These are phyloP conservation scores for Heliconius melpomene DNA, from an alignment of 1,140 invertebrate species.

Conservation along the genomic window DNA sequence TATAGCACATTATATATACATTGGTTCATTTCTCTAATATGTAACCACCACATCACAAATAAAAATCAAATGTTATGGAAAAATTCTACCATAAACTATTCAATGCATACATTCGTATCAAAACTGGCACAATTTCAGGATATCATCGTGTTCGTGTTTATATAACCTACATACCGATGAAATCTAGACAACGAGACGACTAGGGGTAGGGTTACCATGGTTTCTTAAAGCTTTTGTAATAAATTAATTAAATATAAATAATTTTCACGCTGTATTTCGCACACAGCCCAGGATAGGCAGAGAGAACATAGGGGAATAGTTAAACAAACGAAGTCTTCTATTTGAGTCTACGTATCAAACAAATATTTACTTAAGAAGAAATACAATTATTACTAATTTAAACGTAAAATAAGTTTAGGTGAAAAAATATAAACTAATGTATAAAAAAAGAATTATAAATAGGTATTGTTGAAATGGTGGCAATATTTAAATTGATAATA, in stretches of 20 bases:
- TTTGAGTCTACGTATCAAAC: too few relatives aligned
- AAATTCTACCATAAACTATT: background rate
- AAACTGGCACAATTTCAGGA: slow-evolving; percentile 6
- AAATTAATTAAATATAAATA: too few relatives aligned
- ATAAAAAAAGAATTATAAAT: too few relatives aligned
- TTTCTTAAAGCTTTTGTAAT: background rate
- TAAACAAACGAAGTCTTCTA: too few relatives aligned
- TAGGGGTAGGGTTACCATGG: slow-evolving; percentile 18
- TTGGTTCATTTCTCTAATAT: background rate
- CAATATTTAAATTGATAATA: slow-evolving; percentile 43
- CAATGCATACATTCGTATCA: slow-evolving; percentile 1
- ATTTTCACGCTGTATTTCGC: too few relatives aligned
- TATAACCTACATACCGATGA: slow-evolving; percentile 37
- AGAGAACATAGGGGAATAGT: too few relatives aligned
- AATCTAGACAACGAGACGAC: slow-evolving; percentile 41
- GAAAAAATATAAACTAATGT: too few relatives aligned
- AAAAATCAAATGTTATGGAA: slow-evolving; percentile 5
- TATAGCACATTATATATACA: too few relatives aligned
- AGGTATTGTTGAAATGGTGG: background rate
- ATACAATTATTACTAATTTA: too few relatives aligned
- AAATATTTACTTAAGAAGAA: too few relatives aligned
- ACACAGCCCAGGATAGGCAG: too few relatives aligned
- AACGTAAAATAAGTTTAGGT: too few relatives aligned
- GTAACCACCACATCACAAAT: background rate
- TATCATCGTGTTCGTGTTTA: background rate